phyloP scores from a whole-genome alignment of 2,113 vertebrate species.

The Rutilus rutilus region DNA sequence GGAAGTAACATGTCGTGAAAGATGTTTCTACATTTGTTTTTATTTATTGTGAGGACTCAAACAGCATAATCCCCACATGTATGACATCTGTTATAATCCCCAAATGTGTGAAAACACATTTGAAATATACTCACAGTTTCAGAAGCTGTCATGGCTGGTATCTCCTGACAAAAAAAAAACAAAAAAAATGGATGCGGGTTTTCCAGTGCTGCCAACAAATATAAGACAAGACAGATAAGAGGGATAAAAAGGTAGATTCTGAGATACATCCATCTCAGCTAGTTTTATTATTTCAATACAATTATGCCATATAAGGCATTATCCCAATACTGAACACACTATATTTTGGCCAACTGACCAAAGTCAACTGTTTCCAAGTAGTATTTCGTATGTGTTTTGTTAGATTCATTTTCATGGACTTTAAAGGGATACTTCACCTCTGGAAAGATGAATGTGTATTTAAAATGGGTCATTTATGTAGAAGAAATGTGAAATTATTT shows the following conservation, averaged over 20 bases:
- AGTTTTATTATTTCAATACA: background rate
- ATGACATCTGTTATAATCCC: constrained; percentile 14
- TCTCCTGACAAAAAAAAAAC: background rate
- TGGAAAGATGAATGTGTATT: too few species aligned
- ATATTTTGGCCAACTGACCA: background rate
- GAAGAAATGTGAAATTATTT: too few species aligned
- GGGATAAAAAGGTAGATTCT: background rate
- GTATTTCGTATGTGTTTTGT: background rate
- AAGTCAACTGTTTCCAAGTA: background rate
- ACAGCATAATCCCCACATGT: background rate
- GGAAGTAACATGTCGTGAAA: background rate
- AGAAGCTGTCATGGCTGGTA: background rate
- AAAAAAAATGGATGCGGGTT: background rate
- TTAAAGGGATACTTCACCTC: too few species aligned
- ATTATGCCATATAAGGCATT: background rate
- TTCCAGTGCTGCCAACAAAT: background rate
- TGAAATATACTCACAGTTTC: background rate
- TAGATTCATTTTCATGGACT: too few species aligned
- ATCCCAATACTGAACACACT: background rate
- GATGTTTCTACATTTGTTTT: constrained; percentile 1
- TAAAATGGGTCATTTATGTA: too few species aligned
- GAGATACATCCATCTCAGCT: background rate
- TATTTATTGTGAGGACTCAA: background rate
- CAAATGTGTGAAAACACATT: constrained; percentile 5
- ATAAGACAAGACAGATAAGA: background rate